Conservation (phyloP, 2,113 vertebrate species). For the Oreochromis tanganicae region DNA sequence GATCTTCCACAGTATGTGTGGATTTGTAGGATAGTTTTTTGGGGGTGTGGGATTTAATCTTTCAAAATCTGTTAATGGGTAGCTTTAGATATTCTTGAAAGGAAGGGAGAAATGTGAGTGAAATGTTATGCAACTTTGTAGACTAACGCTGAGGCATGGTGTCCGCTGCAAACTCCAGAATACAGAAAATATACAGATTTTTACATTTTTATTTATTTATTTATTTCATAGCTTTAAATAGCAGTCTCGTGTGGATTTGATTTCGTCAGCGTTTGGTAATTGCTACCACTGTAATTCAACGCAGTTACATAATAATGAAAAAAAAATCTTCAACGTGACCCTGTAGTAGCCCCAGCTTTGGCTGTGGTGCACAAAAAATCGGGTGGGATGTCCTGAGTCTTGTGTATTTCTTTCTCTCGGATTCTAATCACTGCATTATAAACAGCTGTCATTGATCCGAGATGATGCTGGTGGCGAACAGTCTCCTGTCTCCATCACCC, state of each 20-base stretch:
- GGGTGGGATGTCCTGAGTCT: neutral
- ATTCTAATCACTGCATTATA: neutral
- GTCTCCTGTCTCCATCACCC: neutral
- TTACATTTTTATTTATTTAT: neutral
- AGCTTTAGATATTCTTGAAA: neutral
- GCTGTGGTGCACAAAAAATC: neutral
- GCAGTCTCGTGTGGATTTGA: neutral
- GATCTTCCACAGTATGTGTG: neutral
- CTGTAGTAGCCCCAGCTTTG: constrained; percentile 13
- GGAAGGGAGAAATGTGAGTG: neutral
- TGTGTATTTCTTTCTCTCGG: neutral
- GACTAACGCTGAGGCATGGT: neutral
- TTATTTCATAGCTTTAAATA: neutral
- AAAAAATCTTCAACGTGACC: constrained; percentile 44
- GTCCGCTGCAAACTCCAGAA: neutral
- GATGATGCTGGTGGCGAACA: neutral
- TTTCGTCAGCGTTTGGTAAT: constrained; percentile 8
- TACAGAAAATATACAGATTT: neutral
- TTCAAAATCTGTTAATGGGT: neutral
- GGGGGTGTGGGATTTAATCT: neutral
- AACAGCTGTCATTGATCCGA: neutral
- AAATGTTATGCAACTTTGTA: constrained; percentile 61
- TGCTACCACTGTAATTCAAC: constrained; percentile 22
- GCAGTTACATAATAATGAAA: constrained; percentile 61
- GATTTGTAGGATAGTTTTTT: neutral